phyloP scores from a whole-genome alignment of 2,888 invertebrate genomes.

The Melanchra persicariae region DNA sequence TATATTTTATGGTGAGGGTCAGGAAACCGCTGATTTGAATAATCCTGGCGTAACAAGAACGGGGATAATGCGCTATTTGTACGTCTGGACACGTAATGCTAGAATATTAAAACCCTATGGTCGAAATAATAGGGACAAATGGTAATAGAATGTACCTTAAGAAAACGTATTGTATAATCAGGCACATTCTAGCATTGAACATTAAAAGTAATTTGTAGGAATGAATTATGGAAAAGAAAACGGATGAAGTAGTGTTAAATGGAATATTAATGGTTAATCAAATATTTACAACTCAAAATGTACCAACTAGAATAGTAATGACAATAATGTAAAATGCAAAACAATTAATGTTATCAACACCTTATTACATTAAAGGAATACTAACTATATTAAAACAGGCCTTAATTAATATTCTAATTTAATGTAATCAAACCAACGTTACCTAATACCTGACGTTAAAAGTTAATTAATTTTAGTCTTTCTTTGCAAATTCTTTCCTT shows the following conservation, averaged over 20 bases:
- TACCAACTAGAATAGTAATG: not conserved
- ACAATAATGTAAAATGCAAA: constrained; percentile 10
- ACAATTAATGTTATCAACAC: not conserved
- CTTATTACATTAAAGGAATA: not conserved
- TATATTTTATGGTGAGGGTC: constrained; percentile 35
- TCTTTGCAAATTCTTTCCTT: constrained; percentile 50
- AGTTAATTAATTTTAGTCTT: constrained; percentile 41
- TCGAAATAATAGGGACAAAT: constrained; percentile 38
- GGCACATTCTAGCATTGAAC: not conserved
- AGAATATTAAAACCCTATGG: constrained; percentile 61
- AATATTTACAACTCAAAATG: constrained; percentile 18
- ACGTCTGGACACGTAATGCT: constrained; percentile 74
- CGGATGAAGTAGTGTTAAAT: not conserved
- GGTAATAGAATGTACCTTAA: constrained; percentile 25
- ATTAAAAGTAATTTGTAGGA: constrained; percentile 21
- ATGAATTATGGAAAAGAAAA: constrained; percentile 14
- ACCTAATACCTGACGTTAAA: constrained; percentile 19
- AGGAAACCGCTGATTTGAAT: constrained; percentile 75
- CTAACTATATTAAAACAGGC: constrained; percentile 1
- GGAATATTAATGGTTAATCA: constrained; percentile 14
- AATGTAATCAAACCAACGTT: not conserved
- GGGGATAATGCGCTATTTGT: constrained; percentile 73
- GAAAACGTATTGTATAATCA: constrained; percentile 34
- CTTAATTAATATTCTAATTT: constrained; percentile 8
- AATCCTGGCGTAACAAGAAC: constrained; percentile 74